A percentile compares a stretch with the other conserved stretches of the same genome.
Conservation (phyloP, 2,888 invertebrate species). For the Sussaba pulchella region DNA sequence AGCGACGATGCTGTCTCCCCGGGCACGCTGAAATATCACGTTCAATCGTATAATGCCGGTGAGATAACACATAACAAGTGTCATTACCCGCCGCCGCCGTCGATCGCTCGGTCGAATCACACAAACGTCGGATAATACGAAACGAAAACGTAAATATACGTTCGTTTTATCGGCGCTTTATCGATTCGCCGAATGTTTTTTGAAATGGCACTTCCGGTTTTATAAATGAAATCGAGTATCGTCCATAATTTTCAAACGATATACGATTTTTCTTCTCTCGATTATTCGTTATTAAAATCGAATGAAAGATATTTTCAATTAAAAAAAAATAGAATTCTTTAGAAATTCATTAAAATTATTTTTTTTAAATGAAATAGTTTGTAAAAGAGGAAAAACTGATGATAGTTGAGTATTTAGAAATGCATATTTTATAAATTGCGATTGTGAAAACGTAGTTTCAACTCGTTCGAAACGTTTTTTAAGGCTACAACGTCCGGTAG, state of each 20-base stretch:
- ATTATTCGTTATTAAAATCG: background rate
- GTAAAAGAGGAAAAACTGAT: too few species aligned
- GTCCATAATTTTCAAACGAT: conserved; percentile 11
- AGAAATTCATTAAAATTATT: too few species aligned
- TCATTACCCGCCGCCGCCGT: conserved; percentile 61
- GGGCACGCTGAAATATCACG: conserved; percentile 75
- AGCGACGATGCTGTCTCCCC: conserved; percentile 1
- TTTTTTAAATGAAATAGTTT: too few species aligned
- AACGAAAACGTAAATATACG: conserved; percentile 76
- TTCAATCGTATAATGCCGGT: conserved; percentile 77
- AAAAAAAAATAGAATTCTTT: too few species aligned
- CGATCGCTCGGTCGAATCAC: conserved; percentile 43
- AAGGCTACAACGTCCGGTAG: too few species aligned
- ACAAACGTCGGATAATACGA: conserved; percentile 31
- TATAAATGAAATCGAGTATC: conserved; percentile 39
- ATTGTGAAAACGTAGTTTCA: too few species aligned
- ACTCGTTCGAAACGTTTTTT: conserved; percentile 31
- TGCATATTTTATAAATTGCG: too few species aligned
- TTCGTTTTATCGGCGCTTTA: conserved; percentile 69
- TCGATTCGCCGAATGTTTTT: conserved; percentile 73
- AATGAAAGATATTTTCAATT: background rate
- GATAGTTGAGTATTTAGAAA: too few species aligned
- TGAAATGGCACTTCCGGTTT: conserved; percentile 45
- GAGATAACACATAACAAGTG: conserved; percentile 78
- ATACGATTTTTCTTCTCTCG: background rate